Evolutionary conservation across 2,888 invertebrate species (phyloP).

Genomic region (Philopedon plagiatum): DNA sequence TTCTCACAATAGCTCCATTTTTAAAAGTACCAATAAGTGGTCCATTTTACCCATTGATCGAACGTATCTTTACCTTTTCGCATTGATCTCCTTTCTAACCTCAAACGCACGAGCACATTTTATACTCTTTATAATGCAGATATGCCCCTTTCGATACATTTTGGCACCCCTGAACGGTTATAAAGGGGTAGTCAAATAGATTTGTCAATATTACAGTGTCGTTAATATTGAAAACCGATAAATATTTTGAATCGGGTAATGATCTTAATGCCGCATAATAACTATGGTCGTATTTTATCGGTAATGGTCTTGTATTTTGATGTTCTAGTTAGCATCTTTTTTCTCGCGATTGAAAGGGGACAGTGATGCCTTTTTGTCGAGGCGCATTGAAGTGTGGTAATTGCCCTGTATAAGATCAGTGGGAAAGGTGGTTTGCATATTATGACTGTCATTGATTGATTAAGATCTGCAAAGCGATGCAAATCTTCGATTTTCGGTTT

Average conservation of each 20-base stretch:
- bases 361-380: constrained; percentile 33
- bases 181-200: constrained; percentile 55
- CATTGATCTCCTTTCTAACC: constrained; percentile 51
- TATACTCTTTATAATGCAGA: constrained; percentile 42
- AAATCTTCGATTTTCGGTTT: constrained; percentile 31
- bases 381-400: constrained; percentile 49
- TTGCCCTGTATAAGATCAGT: constrained; percentile 42
- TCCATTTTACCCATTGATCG: constrained; percentile 48
- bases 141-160: constrained; percentile 52
- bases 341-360: constrained; percentile 21
- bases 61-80: constrained; percentile 41
- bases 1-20: constrained; percentile 55
- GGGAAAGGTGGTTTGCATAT: constrained; percentile 47
- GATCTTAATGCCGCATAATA: constrained; percentile 50
- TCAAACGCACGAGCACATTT: constrained; percentile 48
- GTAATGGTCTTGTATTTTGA: constrained; percentile 47
- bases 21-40: constrained; percentile 57
- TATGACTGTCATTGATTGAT: constrained; percentile 47
- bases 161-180: constrained; percentile 43
- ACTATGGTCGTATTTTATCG: constrained; percentile 40
- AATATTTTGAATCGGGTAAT: constrained; percentile 61
- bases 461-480: constrained; percentile 38
- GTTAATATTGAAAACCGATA: constrained; percentile 62
- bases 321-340: constrained; percentile 56
- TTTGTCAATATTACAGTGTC: constrained; percentile 62